A percentile compares a stretch with the other conserved stretches of the same genome.
Conservation (phyloP, 2,797 vertebrate species). For the Sebastiscus albofasciatus region DNA sequence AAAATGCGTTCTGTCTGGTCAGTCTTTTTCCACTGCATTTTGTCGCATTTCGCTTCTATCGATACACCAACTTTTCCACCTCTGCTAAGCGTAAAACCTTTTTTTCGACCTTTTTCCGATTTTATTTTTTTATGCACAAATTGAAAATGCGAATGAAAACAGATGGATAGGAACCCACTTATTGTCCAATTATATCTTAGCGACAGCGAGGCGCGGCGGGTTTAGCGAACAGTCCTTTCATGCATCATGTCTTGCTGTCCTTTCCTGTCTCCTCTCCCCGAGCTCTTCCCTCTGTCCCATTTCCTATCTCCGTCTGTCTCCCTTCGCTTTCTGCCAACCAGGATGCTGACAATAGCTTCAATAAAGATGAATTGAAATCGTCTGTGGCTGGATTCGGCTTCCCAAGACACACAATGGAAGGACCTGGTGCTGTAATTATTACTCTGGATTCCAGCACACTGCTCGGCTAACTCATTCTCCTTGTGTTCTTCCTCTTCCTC, state of each 20-base stretch:
- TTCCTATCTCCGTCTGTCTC: constrained; percentile 23
- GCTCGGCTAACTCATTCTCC: constrained; percentile 66
- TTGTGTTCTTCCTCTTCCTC: constrained; percentile 22
- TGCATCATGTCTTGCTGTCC: constrained; percentile 27
- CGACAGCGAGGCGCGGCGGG: not conserved
- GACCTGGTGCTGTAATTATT: constrained; percentile 72
- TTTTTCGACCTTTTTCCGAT: fast-evolving
- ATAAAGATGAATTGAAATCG: constrained; percentile 79
- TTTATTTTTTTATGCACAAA: not conserved
- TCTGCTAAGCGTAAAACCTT: not conserved
- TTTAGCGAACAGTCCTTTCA: constrained; percentile 21
- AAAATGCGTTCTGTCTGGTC: too few species aligned
- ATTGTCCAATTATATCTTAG: not conserved
- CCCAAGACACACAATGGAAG: constrained; percentile 71
- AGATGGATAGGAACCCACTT: not conserved
- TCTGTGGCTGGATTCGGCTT: constrained; percentile 68
- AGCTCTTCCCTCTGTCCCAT: constrained; percentile 37
- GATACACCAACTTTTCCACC: not conserved
- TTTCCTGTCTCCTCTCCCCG: constrained; percentile 27
- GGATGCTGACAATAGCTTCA: constrained; percentile 76
- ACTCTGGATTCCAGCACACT: constrained; percentile 71
- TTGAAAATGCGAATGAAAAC: not conserved
- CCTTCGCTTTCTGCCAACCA: constrained; percentile 41
- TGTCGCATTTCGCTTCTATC: not conserved
- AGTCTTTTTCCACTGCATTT: too few species aligned